phyloP scores from a whole-genome alignment of 2,888 invertebrate genomes.

The Patella pellucida region DNA sequence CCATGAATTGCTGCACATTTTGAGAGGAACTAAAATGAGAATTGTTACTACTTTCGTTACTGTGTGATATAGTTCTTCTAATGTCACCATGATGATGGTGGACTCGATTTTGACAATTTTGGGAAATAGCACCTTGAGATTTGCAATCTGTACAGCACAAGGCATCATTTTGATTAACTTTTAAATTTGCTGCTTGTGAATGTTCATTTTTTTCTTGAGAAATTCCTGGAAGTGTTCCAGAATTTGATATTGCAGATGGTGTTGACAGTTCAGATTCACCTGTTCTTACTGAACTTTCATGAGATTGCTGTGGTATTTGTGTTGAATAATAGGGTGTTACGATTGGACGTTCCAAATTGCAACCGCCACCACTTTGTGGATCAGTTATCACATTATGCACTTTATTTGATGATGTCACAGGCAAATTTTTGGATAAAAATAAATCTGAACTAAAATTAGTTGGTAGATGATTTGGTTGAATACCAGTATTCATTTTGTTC shows the following conservation, averaged over 20 bases:
- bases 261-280: not conserved
- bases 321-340: not conserved
- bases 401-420: not conserved
- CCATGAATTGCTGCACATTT: not conserved
- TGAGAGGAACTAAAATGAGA: not conserved
- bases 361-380: not conserved
- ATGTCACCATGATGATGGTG: not conserved
- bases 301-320: not conserved
- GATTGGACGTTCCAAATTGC: not conserved
- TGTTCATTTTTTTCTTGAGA: no score
- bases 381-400: not conserved
- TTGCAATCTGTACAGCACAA: slow-evolving; percentile 43
- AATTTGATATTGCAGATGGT: not conserved
- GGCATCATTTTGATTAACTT: not conserved
- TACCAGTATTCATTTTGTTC: slow-evolving; percentile 1
- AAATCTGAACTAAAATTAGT: not conserved
- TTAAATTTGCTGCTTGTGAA: not conserved
- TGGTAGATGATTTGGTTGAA: not conserved
- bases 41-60: slow-evolving; percentile 10
- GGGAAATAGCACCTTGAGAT: slow-evolving; percentile 41
- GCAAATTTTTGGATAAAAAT: not conserved
- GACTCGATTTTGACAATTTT: slow-evolving; percentile 36
- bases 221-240: not conserved
- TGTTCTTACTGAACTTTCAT: not conserved
- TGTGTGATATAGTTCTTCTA: not conserved